These are phyloP conservation scores for Orientallactaga bullata DNA, from an alignment of 2,113 vertebrate species.

Conservation along the genomic window DNA sequence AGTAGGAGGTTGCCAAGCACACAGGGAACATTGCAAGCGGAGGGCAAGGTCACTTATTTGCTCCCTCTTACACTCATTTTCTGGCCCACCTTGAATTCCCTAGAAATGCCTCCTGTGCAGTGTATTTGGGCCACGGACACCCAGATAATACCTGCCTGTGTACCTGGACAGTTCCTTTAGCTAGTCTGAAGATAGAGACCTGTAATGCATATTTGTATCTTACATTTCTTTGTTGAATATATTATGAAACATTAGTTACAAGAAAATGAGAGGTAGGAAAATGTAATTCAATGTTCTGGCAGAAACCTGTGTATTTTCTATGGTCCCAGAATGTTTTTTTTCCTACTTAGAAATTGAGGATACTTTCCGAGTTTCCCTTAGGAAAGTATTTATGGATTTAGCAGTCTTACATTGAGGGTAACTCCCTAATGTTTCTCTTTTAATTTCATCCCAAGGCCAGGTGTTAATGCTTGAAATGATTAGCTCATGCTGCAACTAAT, in stretches of 20 bases:
- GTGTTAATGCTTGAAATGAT: conserved; percentile 68
- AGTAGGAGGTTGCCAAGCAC: neutral
- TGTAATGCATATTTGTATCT: conserved; percentile 31
- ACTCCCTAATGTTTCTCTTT: conserved; percentile 71
- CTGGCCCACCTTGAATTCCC: neutral
- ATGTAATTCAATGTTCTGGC: conserved; percentile 20
- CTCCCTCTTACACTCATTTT: neutral
- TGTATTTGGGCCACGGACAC: neutral
- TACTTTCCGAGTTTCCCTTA: conserved; percentile 65
- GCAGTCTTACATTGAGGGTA: conserved; percentile 60
- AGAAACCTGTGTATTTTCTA: conserved; percentile 32
- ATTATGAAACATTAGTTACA: conserved; percentile 58
- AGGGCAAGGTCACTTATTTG: neutral
- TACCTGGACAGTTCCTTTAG: neutral
- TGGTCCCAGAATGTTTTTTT: conserved; percentile 40
- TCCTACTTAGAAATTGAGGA: conserved; percentile 66
- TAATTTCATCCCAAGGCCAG: conserved; percentile 79
- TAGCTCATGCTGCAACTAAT: conserved; percentile 66
- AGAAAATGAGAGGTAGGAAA: conserved; percentile 59
- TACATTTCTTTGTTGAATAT: conserved; percentile 18
- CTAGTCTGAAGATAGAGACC: neutral
- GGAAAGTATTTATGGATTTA: conserved; percentile 74
- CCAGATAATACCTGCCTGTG: neutral
- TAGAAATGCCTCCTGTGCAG: neutral
- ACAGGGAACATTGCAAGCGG: neutral